Base-by-base conservation (phyloP, 2,888 invertebrate species). In the Cyrtodaria siliqua region DNA sequence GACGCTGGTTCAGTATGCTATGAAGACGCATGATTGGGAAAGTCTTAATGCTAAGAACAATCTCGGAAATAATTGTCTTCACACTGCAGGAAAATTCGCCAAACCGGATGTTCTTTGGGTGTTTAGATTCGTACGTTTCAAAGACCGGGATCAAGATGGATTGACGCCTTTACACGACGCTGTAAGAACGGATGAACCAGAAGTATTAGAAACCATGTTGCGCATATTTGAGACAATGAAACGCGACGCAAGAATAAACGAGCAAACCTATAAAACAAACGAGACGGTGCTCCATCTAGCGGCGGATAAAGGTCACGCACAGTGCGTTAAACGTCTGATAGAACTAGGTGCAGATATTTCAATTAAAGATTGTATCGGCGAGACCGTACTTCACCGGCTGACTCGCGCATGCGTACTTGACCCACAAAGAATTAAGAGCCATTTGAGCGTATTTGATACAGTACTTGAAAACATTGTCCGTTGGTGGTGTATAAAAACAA, bases 1-100 rank as follows among this genome's bases (percentile, higher is more conserved):
- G 29, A 49, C 64, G 42, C 62, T 92, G 12, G 86, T 92, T n/a
- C 86, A 89, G 4, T 84, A 88, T 59, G 88, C 91, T n/a, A 90
- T 92, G 52, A 91, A 90, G 75, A 86, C 88, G 0, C 90, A 90
- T 71, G 87, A 89, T 23, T 92, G 91, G 91, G 89, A 91, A 47
- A 86, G 90, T 78, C 82, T 92, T 16, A 90, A 92, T 66, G 87
- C 87, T 0, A 76, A 73, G 47, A 91, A 92, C 64, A 76, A 79
- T 9, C 29, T 80, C 44, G 90, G 91, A 2, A 90, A 91, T 76
- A 92, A 90, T 59, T 88, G 91, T 9, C 84, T 92, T 6, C 92
- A 92, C 62, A 73, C 91, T 18, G 92, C 92, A 1, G 92, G 91
- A 23, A 84, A 84, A 57, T 74, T 80, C 70, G 87, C 88, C n/a